phyloP scores from a whole-genome alignment of 35 echinoderm and acorn worm species.

The Patiria miniata region DNA sequence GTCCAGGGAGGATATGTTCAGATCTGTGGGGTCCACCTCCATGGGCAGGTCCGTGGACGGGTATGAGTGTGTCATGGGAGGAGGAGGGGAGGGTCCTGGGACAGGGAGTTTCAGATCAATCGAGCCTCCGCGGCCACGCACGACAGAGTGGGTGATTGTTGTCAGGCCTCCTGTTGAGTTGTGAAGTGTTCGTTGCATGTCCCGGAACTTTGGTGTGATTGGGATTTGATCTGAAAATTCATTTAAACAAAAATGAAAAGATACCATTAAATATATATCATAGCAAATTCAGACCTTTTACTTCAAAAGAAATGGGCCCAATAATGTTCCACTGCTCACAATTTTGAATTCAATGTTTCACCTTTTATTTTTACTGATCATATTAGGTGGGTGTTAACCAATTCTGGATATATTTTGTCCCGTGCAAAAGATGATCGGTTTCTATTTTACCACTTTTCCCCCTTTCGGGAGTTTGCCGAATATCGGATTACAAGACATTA shows the following conservation, averaged over 20 bases:
- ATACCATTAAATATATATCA: too few relatives aligned
- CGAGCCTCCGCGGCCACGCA: slow-evolving; percentile 9
- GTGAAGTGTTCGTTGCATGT: not conserved
- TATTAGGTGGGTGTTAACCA: slow-evolving; percentile 9
- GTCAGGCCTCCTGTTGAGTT: slow-evolving; percentile 8
- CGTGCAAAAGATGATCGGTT: slow-evolving; percentile 7
- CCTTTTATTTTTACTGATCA: not conserved
- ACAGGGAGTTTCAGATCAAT: slow-evolving; percentile 17
- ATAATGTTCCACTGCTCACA: not conserved
- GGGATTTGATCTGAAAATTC: slow-evolving; percentile 68
- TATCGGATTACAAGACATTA: not conserved
- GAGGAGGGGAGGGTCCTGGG: slow-evolving; percentile 3
- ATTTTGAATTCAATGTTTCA: not conserved
- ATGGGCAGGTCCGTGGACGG: slow-evolving; percentile 68
- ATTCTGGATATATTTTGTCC: slow-evolving; percentile 10
- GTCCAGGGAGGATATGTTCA: slow-evolving; percentile 36
- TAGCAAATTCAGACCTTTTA: too few relatives aligned
- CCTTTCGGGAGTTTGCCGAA: not conserved
- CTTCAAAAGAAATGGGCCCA: too few relatives aligned
- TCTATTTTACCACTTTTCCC: slow-evolving; percentile 2
- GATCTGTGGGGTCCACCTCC: slow-evolving; percentile 64
- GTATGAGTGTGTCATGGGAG: slow-evolving; percentile 17
- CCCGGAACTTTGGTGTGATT: slow-evolving; percentile 50
- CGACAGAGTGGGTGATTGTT: slow-evolving; percentile 28
- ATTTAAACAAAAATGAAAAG: too few relatives aligned